A percentile compares a stretch with the other conserved stretches of the same genome.
Evolutionary conservation across 2,797 vertebrate species (phyloP).

Genomic region (Mycteria americana): DNA sequence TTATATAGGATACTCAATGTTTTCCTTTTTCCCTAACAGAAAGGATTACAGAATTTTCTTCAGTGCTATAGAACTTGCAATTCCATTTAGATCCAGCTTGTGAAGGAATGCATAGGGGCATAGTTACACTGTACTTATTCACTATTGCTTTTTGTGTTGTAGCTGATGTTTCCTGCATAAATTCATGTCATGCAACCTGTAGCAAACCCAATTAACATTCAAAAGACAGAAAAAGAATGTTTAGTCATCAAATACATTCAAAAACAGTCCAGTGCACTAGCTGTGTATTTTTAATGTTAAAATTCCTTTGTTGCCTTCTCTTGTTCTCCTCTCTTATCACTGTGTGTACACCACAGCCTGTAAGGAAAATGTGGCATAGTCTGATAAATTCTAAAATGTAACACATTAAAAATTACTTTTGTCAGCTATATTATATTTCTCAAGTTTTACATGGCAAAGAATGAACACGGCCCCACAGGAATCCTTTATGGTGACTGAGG

Average conservation of each 20-base stretch:
- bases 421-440: neutral
- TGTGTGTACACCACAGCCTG: accelerated
- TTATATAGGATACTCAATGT: neutral
- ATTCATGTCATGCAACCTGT: neutral
- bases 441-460: neutral
- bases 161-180: neutral
- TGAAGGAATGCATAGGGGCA: neutral
- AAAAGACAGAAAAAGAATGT: neutral
- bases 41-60: neutral
- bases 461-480: neutral
- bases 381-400: neutral
- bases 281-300: neutral
- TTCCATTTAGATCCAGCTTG: neutral
- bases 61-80: neutral
- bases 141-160: neutral
- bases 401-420: neutral
- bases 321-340: neutral
- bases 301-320: neutral
- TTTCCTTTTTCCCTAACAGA: neutral
- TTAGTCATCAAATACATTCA: neutral
- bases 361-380: neutral
- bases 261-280: neutral
- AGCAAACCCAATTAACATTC: neutral
- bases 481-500: neutral
- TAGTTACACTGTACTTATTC: neutral